Conservation (phyloP, 2,888 invertebrate species). For the Hypercompe scribonia region DNA sequence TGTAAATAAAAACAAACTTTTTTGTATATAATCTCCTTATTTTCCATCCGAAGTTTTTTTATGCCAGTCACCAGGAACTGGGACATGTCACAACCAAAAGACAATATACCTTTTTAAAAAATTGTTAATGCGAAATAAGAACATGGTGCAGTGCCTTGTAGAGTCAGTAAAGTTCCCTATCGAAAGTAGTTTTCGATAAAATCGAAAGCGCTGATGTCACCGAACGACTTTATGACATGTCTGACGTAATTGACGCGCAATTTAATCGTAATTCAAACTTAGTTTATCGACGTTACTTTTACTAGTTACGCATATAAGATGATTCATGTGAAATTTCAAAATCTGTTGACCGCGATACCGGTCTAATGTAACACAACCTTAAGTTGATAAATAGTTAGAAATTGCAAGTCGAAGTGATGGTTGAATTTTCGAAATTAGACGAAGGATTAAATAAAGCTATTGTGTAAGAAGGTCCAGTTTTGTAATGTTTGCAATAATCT, state of each 20-base stretch:
- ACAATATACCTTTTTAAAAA: constrained; percentile 56
- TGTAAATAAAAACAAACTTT: constrained; percentile 84
- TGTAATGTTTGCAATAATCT: constrained; percentile 67
- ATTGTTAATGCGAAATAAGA: constrained; percentile 53
- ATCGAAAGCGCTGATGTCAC: constrained; percentile 62
- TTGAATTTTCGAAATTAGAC: constrained; percentile 48
- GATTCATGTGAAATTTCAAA: constrained; percentile 40
- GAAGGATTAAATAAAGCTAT: constrained; percentile 44
- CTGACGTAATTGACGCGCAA: constrained; percentile 46
- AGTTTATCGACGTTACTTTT: constrained; percentile 31
- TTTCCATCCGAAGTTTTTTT: constrained; percentile 52
- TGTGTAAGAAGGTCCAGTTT: constrained; percentile 46
- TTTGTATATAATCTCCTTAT: constrained; percentile 57
- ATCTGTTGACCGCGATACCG: constrained; percentile 45
- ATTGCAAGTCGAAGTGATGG: constrained; percentile 27
- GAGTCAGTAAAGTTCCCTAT: constrained; percentile 43
- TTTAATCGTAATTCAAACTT: constrained; percentile 39
- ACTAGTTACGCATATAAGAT: constrained; percentile 28
- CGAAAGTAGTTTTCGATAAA: constrained; percentile 55
- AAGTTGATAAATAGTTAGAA: constrained; percentile 40
- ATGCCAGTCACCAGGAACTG: constrained; percentile 30
- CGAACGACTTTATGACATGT: constrained; percentile 53
- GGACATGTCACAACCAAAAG: constrained; percentile 53
- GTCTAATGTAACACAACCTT: constrained; percentile 30
- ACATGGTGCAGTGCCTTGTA: constrained; percentile 49